Evolutionary conservation across 2,888 invertebrate species (phyloP).

Genomic region (Andrena haemorrhoa): DNA sequence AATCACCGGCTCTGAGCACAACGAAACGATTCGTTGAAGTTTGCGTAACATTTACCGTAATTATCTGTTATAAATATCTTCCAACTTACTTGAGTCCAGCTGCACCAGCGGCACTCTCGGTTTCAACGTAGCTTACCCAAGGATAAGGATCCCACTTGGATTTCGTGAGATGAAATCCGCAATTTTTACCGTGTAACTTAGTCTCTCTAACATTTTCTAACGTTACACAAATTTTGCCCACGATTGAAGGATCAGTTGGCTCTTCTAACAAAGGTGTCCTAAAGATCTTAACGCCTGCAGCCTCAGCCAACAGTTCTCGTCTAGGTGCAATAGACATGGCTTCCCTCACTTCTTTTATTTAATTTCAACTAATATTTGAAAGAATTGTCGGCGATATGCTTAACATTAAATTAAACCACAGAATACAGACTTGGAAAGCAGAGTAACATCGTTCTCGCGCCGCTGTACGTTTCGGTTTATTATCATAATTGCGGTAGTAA

Average conservation of each 20-base stretch:
- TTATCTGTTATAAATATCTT: neutral
- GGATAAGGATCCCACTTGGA: constrained; percentile 94
- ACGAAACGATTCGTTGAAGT: constrained; percentile 10
- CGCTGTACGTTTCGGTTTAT: neutral
- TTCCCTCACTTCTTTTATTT: neutral
- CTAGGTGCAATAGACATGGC: constrained; percentile 48
- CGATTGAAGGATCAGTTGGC: neutral
- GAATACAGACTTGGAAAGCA: neutral
- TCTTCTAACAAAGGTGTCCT: constrained; percentile 65
- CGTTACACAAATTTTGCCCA: constrained; percentile 55
- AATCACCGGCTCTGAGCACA: constrained; percentile 87
- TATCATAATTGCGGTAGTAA: constrained; percentile 18
- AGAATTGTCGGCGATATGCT: neutral
- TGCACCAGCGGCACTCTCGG: constrained; percentile 87
- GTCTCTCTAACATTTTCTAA: constrained; percentile 38
- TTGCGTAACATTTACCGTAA: neutral
- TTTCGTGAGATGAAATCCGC: constrained; percentile 91
- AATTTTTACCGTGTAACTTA: constrained; percentile 80
- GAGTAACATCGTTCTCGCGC: constrained; percentile 7
- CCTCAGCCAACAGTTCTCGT: constrained; percentile 67
- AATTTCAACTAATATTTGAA: neutral
- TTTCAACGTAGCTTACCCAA: constrained; percentile 90
- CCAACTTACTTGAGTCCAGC: constrained; percentile 87
- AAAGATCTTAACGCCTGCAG: constrained; percentile 73
- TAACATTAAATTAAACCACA: constrained; percentile 23